Evolutionary conservation across 2,888 invertebrate genomes (phyloP), one percentile per base, ranked within the genome.

Genomic region (Drosophila leonis): DNA sequence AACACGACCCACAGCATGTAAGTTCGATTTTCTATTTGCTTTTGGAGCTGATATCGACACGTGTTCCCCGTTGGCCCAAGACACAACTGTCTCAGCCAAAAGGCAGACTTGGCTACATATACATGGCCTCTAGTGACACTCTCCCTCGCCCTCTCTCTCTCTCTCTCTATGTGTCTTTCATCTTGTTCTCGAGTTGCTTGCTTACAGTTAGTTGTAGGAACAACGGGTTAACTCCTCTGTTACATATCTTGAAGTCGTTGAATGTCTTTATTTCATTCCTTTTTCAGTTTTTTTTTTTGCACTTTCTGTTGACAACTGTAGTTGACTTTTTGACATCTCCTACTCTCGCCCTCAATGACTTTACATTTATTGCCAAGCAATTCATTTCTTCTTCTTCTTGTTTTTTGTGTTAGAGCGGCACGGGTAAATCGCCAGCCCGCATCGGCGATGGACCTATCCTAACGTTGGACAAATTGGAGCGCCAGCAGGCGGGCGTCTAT

Each of bases 401-500:
- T 20, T 10, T 31, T 48, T 27, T 37, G 27, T 61, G 42, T 31
- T 79, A 93, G 93, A 93, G 93, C 79, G 93, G 93, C 64, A 87
- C 92, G 78, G 92, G 92, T 73, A 93, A 93, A 78, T 93, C 93
- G 65, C 79, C 93, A 65, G 91, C 93, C 68, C 91, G 93, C 61
- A 93, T 93, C 88, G 95, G 94, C 10, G 95, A 95, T 70, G 95
- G 95, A 10, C 94, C 95, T 4, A 95, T 95, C 82, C 93, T 95
- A 33, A 95, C 95, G 74, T 92, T 95, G 83, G 94, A 95, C 35
- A 93, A 95, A 59, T 93, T 95, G 74, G 95, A 95, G 92, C 92
- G 95, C 12, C 94, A 94, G 65, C 95, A 95, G 89, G 95, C 95
- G 63, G 95, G 95, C 8, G 94, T 94, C 52, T 96, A 95, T 93